phyloP scores from a whole-genome alignment of 2,113 vertebrate genomes.

The Cavia porcellus region DNA sequence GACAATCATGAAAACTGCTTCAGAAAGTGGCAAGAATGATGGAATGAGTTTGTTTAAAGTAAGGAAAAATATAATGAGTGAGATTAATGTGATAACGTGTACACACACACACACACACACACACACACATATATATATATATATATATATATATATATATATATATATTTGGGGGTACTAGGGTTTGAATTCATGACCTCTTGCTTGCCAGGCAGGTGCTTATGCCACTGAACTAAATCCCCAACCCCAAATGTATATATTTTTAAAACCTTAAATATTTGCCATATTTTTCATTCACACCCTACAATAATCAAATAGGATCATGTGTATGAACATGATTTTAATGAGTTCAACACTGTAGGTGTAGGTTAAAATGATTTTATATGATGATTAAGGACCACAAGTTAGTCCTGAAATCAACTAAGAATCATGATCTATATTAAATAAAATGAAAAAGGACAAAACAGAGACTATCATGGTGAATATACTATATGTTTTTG shows the following conservation, averaged over 20 bases:
- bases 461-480: neutral
- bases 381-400: neutral
- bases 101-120: too few species aligned
- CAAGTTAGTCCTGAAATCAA: neutral
- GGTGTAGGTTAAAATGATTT: neutral
- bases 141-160: too few species aligned
- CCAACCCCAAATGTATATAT: too few species aligned
- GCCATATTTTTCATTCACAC: neutral
- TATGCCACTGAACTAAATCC: too few species aligned
- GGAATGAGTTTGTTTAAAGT: neutral
- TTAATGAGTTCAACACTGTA: neutral
- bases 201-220: too few species aligned
- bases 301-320: neutral
- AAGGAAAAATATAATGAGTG: neutral
- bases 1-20: neutral
- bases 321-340: neutral
- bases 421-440: neutral
- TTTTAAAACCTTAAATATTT: neutral
- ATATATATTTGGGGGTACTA: too few species aligned
- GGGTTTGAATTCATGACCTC: too few species aligned
- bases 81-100: neutral
- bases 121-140: too few species aligned
- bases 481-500: neutral
- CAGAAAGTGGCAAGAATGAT: neutral
- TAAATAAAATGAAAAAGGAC: neutral